Evolutionary conservation across 2,797 vertebrate species (phyloP).

Genomic region (Muscicapa comitata): DNA sequence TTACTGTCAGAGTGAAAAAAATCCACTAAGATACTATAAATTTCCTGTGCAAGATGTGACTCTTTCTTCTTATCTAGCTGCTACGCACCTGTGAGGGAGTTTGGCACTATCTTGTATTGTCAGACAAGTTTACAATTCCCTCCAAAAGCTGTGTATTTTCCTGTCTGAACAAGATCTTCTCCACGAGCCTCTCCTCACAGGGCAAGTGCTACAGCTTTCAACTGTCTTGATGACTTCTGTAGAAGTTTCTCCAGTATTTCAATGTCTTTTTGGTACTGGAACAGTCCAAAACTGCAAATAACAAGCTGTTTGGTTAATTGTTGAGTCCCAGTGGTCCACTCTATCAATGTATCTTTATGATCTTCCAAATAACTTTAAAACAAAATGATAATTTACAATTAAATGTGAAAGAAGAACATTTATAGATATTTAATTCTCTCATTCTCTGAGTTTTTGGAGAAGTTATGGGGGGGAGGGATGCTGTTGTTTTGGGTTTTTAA

Average conservation of each 20-base stretch:
- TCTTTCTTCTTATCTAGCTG: background rate
- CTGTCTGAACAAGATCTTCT: background rate
- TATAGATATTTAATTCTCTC: background rate
- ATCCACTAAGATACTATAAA: background rate
- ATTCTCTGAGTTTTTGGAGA: background rate
- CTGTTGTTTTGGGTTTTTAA: background rate
- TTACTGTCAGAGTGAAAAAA: background rate
- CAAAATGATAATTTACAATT: background rate
- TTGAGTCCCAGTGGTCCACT: background rate
- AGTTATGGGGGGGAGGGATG: rapidly evolving
- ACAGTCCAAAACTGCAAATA: background rate
- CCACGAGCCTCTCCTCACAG: background rate
- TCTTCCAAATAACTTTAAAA: background rate
- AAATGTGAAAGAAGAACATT: background rate
- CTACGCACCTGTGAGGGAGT: background rate
- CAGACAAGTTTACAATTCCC: background rate
- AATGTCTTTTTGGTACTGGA: background rate
- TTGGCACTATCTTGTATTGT: background rate
- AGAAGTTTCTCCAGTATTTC: background rate
- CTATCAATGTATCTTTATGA: background rate
- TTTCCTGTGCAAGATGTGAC: background rate
- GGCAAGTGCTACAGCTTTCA: background rate
- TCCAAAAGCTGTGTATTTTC: background rate
- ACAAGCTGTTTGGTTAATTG: background rate
- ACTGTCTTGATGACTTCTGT: background rate